Percentiles rank a stretch among this genome's conserved stretches.
These are phyloP conservation scores for Hemicentrotus pulcherrimus DNA, from an alignment of 35 echinoderm and acorn worm species.

Conservation along the genomic window DNA sequence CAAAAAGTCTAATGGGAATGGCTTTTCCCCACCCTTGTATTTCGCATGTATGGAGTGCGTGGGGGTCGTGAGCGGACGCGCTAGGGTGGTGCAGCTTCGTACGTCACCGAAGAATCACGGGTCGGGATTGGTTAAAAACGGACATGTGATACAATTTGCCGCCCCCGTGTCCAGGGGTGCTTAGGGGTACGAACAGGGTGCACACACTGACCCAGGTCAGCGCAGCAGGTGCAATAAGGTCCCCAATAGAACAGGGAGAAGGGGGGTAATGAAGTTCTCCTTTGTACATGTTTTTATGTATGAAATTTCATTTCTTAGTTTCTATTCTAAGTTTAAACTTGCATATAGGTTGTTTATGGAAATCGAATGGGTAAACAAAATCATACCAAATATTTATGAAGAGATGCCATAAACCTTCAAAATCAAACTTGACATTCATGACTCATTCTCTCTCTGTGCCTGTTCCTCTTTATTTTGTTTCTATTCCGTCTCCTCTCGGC, in stretches of 20 bases:
- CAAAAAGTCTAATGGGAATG: neutral
- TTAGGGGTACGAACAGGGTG: neutral
- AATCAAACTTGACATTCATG: neutral
- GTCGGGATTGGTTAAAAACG: conserved; percentile 10
- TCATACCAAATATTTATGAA: too few relatives aligned
- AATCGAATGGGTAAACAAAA: too few relatives aligned
- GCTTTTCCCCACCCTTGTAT: conserved; percentile 23
- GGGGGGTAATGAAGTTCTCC: neutral
- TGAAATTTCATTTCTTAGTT: too few relatives aligned
- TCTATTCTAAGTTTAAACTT: too few relatives aligned
- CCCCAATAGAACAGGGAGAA: neutral
- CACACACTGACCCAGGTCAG: neutral
- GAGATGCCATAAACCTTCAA: too few relatives aligned
- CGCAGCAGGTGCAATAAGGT: neutral
- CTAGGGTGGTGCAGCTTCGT: neutral
- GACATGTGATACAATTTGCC: conserved; percentile 29
- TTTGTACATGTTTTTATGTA: too few relatives aligned
- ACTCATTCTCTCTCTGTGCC: neutral
- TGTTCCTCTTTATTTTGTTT: neutral
- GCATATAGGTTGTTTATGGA: too few relatives aligned
- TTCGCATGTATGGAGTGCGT: neutral
- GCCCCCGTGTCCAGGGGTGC: neutral
- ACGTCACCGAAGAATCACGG: neutral
- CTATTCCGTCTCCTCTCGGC: neutral
- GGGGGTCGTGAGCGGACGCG: neutral